Evolutionary conservation across 1,140 invertebrate species (phyloP).

Genomic region (Battus philenor): DNA sequence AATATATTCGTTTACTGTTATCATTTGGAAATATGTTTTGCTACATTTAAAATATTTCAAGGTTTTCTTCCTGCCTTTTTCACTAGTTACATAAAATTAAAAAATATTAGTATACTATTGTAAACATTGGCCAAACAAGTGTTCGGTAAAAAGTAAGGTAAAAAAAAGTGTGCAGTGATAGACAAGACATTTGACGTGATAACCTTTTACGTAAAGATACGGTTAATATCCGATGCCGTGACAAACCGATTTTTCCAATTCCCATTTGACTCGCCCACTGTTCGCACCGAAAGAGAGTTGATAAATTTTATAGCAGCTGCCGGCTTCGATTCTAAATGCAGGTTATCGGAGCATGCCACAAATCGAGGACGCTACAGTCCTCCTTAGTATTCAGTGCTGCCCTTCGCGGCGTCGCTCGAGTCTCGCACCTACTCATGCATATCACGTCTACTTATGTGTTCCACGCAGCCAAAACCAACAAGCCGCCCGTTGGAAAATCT

Average conservation of each 20-base stretch:
- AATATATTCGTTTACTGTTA: no score
- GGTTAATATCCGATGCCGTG: conserved; percentile 31
- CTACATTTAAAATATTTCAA: no score
- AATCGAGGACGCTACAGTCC: conserved; percentile 62
- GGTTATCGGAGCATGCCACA: conserved; percentile 70
- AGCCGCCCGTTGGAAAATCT: conserved; percentile 57
- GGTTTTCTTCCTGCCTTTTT: no score
- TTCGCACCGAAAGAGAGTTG: conserved; percentile 56
- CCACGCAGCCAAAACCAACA: conserved; percentile 73
- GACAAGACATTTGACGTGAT: no score
- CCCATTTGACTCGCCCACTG: conserved; percentile 43
- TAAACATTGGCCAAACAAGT: no score
- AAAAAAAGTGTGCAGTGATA: no score
- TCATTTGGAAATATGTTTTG: no score
- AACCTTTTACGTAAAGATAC: no score
- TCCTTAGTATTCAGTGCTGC: conserved; percentile 66
- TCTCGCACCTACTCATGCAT: conserved; percentile 51
- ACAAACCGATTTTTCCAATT: conserved; percentile 41
- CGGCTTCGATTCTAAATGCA: conserved; percentile 69
- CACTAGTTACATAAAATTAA: no score
- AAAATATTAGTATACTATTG: no score
- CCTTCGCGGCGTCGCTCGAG: conserved; percentile 47
- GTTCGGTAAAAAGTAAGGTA: no score
- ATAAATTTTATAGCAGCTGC: conserved; percentile 65
- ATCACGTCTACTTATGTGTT: conserved; percentile 73